phyloP scores from a whole-genome alignment of 2,888 invertebrate species.

The Lasius fuliginosus region DNA sequence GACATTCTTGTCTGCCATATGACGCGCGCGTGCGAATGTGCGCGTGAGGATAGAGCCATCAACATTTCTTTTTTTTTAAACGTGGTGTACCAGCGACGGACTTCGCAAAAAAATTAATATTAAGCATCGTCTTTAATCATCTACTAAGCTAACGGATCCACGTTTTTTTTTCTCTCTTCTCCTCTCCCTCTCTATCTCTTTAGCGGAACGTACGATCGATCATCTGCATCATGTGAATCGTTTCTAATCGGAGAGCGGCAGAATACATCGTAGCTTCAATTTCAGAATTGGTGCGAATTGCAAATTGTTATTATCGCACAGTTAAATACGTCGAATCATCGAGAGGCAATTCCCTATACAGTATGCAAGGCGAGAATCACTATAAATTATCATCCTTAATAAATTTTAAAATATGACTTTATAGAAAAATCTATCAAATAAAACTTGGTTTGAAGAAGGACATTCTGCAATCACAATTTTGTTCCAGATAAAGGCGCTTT shows the following conservation, averaged over 20 bases:
- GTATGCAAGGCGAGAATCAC: background rate
- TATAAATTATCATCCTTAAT: background rate
- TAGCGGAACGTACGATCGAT: conserved; percentile 41
- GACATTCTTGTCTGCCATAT: conserved; percentile 75
- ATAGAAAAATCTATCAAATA: background rate
- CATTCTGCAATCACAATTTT: too few relatives aligned
- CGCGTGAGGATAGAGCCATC: conserved; percentile 36
- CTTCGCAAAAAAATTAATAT: conserved; percentile 34
- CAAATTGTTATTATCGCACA: conserved; percentile 35
- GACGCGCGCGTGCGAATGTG: conserved; percentile 42
- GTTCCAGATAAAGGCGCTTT: too few relatives aligned
- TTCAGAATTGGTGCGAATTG: conserved; percentile 56
- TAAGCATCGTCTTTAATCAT: conserved; percentile 59
- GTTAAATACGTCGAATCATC: conserved; percentile 15
- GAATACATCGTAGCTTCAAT: conserved; percentile 48
- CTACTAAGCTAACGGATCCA: conserved; percentile 59
- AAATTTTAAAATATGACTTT: background rate
- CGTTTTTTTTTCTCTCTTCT: background rate
- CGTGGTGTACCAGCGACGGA: conserved; percentile 23
- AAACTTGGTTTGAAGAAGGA: background rate
- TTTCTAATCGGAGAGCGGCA: conserved; percentile 33
- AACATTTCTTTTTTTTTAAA: conserved; percentile 3
- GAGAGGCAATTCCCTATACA: background rate
- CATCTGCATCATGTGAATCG: conserved; percentile 38
- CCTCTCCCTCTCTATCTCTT: background rate